These are phyloP conservation scores for Agrotis ipsilon DNA, from an alignment of 2,888 invertebrate genomes.

Conservation along the genomic window DNA sequence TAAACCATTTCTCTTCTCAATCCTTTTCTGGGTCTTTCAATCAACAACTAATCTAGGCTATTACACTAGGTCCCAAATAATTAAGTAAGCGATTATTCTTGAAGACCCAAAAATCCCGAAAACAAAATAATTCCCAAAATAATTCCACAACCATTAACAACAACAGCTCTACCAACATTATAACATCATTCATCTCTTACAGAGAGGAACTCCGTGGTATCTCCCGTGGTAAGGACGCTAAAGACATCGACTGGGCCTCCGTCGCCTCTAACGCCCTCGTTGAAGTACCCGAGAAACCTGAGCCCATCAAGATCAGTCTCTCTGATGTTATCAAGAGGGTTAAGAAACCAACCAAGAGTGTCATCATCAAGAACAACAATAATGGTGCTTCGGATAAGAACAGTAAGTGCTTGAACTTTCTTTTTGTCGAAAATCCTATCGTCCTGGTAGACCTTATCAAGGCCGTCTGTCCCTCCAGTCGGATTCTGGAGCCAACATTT, in stretches of 20 bases:
- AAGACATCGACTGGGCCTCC: slow-evolving; percentile 96
- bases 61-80: no score
- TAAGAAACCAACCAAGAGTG: slow-evolving; percentile 92
- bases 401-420: slow-evolving; percentile 87
- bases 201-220: slow-evolving; percentile 97
- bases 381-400: slow-evolving; percentile 90
- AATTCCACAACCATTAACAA: background rate
- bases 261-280: slow-evolving; percentile 93
- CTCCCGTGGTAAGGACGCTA: slow-evolving; percentile 95
- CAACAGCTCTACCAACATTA: background rate
- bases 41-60: background rate
- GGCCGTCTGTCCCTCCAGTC: no score
- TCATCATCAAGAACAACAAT: slow-evolving; percentile 90
- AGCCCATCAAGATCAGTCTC: slow-evolving; percentile 94
- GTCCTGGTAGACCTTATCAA: no score
- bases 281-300: slow-evolving; percentile 93
- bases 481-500: no score
- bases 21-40: no score
- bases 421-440: no score
- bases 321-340: slow-evolving; percentile 93
- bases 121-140: background rate
- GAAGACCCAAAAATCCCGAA: no score
- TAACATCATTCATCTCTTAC: slow-evolving; percentile 41
- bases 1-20: no score
- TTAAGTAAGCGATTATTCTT: no score